A percentile compares a stretch with the other conserved stretches of the same genome.
Evolutionary conservation across 2,113 vertebrate genomes (phyloP).

Genomic region (Columba livia): DNA sequence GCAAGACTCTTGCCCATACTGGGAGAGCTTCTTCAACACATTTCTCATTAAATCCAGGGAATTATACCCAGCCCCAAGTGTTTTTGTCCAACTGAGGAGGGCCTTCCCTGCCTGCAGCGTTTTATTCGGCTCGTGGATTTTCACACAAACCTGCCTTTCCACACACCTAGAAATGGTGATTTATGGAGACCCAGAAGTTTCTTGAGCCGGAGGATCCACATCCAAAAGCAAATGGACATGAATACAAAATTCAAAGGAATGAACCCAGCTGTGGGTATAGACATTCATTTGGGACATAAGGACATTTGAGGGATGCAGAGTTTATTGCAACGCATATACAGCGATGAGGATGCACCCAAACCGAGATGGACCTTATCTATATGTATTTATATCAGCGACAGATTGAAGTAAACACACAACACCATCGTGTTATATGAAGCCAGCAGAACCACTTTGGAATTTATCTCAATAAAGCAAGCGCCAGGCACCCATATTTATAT

Average conservation of each 20-base stretch:
- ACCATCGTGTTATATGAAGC: not conserved
- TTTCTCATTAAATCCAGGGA: not conserved
- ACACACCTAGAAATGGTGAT: not conserved
- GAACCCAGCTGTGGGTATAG: not conserved
- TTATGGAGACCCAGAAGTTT: not conserved
- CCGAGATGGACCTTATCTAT: not conserved
- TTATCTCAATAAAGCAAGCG: not conserved
- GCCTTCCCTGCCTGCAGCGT: not conserved
- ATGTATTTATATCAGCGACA: not conserved
- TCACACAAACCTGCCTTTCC: not conserved
- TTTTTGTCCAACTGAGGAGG: not conserved
- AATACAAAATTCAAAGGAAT: not conserved
- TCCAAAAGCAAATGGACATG: no score
- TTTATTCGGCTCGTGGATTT: not conserved
- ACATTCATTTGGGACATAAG: fast-evolving
- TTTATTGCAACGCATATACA: not conserved
- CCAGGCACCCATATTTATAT: not conserved
- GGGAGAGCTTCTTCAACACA: not conserved
- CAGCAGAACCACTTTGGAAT: not conserved
- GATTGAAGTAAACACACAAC: fast-evolving
- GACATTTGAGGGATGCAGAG: not conserved
- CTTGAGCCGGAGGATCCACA: no score
- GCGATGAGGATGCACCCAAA: not conserved
- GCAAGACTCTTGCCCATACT: not conserved
- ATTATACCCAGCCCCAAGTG: not conserved